Base-by-base conservation (phyloP, 2,113 vertebrate species). In the Lynx canadensis region DNA sequence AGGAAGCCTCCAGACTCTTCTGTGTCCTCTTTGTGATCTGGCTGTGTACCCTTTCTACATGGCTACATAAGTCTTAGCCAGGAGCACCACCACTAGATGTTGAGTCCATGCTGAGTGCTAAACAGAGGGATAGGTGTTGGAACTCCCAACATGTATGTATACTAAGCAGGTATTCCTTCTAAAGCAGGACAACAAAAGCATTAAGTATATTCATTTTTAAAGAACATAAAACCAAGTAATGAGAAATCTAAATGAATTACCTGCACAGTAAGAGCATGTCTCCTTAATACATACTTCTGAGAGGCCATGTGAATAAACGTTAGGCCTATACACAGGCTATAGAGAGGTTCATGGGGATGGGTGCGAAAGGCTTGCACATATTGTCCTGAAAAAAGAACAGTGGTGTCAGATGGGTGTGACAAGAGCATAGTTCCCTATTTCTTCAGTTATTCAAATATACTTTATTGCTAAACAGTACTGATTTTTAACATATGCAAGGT, bases 301-400 rank as follows among this genome's bases (percentile, higher is more conserved):
- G 99, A 99, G 0, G 99, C 99, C 99, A 99, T 99, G 98, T 99
- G 99, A 97, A 99, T 99, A 97, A 99, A 99, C 69, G 99, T 99
- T 50, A 99, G 98, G 57, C 99, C 99, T 63, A 99, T 99, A 73
- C 99, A 99, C 52, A 99, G 98, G 89, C 99, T 99, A 98, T 99
- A 99, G 23, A 99, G 98, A 3, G 99, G 99, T 71, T 99, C 99
- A 0, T 98, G 86, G 0, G 99, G 99, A 31, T 99, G 98, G 85
- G 98, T 97, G 88, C 99, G 99, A 86, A 99, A 99, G 38, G 99
- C 99, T 98, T 99, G 99, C 27, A 99, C 99, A 3, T 99, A 99
- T 97, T 99, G 99, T n/a, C 99, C 99, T 99, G 78, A 74, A 95
- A 89, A 97, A 97, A 33, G 65, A 98, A 16, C 23, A 98, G 83